Base-by-base conservation (phyloP, 1,140 invertebrate genomes). In the Solen grandis region DNA sequence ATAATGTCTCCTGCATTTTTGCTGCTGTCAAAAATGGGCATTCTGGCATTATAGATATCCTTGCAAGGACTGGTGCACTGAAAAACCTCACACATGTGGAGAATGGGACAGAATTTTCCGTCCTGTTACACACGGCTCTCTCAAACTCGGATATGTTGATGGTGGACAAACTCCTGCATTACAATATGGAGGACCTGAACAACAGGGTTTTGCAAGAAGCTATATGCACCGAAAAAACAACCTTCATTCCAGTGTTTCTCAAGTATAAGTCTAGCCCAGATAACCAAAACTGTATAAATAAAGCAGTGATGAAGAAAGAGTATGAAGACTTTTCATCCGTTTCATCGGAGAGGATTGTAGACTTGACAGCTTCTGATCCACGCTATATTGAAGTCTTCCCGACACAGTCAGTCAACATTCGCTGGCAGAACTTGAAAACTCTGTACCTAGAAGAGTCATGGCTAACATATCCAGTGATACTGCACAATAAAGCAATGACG, bases 171-270 rank as follows among this genome's bases (percentile, higher is more conserved):
- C 90, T 99, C n/a, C 91, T 99, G 10, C 95, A 95, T 83, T 93
- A 96, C 87, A 96, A 97, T n/a, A 97, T 97, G 2, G 93, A 95
- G 16, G 98, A 99, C 92, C 95, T 97, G 62, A 95, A 97, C 52
- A 96, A 96, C 73, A 94, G 95, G 82, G 97, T 97, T 14, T 92
- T 99, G 41, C 91, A 94, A 63, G 94, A 96, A 66, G 95, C 95
- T 4, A 94, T 86, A 41, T 95, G 10, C 91, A 94, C 94, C 19
- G n/a, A n/a, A n/a, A 95, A 97, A 87, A 95, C 96, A 84, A 94
- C 95, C 0, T 94, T 97, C 93, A 95, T 95, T 29, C 86, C 89
- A 19, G 95, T 95, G 87, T 93, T 94, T 80, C 81, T 91, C 16
- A 85, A 85, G 50, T 85, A 90, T 73, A 86, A 88, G 79, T 74